Conservation (phyloP, 1,140 invertebrate genomes). For the Drosophila pandora region DNA sequence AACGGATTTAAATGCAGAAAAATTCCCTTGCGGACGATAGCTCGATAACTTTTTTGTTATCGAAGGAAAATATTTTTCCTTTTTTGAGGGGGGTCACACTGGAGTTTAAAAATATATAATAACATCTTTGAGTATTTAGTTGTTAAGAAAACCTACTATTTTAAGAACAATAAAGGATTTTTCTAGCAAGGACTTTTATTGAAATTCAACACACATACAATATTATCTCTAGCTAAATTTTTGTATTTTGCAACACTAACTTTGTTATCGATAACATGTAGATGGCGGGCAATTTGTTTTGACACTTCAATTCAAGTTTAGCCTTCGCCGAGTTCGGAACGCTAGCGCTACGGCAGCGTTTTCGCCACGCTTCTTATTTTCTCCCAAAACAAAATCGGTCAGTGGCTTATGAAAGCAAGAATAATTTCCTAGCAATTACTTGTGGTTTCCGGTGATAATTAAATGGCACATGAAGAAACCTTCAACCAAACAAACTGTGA, state of each 20-base stretch:
- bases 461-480: slow-evolving; percentile 43
- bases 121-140: too few species aligned
- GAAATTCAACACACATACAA: too few species aligned
- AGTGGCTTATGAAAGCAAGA: slow-evolving; percentile 8
- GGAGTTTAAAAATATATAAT: too few species aligned
- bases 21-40: too few species aligned
- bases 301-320: slow-evolving; percentile 26
- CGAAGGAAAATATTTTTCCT: too few species aligned
- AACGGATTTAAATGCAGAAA: too few species aligned
- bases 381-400: slow-evolving; percentile 25
- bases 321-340: slow-evolving; percentile 31
- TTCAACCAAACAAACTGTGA: slow-evolving; percentile 47
- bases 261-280: neutral
- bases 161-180: too few species aligned
- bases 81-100: too few species aligned
- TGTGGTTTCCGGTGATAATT: slow-evolving; percentile 22
- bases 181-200: too few species aligned
- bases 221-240: too few species aligned
- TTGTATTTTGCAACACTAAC: neutral
- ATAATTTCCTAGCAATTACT: slow-evolving; percentile 8
- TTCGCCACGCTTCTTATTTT: slow-evolving; percentile 11
- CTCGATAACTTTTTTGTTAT: too few species aligned
- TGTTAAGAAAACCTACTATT: too few species aligned
- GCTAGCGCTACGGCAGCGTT: slow-evolving; percentile 16
- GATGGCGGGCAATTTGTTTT: slow-evolving; percentile 13